Evolutionary conservation across 2,113 vertebrate genomes (phyloP), one percentile per base, ranked within the genome.

Genomic region (Oreochromis spilurus): DNA sequence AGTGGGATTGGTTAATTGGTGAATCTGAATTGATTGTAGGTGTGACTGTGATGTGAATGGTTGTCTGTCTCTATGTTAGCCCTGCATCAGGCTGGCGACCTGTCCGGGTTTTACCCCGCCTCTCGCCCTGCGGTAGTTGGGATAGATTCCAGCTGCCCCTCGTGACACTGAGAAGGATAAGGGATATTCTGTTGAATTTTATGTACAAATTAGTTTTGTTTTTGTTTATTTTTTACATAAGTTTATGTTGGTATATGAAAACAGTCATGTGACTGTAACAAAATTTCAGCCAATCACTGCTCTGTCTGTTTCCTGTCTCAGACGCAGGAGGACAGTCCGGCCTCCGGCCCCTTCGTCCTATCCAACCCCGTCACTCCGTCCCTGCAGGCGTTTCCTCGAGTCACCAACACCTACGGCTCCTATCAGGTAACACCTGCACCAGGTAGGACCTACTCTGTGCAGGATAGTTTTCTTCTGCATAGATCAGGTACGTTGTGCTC

Each of bases 381-480:
- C 3, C 95, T 99, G 82, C 97, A 97, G 29, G 97, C 98, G 0
- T 99, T 99, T 2, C 97, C 98, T 5, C 96, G 98, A 2, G 98
- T 98, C 87, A 97, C 97, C 92, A 99, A 99, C 82, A 97, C 98
- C 1, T 99, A 99, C 2, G 99, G 99, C 13, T 99, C 98, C 14
- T 99, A 99, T 85, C 99, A 95, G 93, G 95, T 95, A 65, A 80
- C 54, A 14, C 62, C 62, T 65, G 34, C 60, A 1, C 19, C 62
- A 38, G 60, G 60, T 70, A 24, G 36, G 9, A 60, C 58, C 9
- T 62, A 0, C 4, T 62, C 58, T 62, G 58, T 62, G 58, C 58
- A 36, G 58, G 9, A 62, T 11, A 2, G 58, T n/a, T 36, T 62
- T n/a, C 43, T 75, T 75, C 16, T 48, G n/a, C 9, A 11, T n/a